Base-by-base conservation (phyloP, 2,797 vertebrate genomes). In the Labeo calbasu region DNA sequence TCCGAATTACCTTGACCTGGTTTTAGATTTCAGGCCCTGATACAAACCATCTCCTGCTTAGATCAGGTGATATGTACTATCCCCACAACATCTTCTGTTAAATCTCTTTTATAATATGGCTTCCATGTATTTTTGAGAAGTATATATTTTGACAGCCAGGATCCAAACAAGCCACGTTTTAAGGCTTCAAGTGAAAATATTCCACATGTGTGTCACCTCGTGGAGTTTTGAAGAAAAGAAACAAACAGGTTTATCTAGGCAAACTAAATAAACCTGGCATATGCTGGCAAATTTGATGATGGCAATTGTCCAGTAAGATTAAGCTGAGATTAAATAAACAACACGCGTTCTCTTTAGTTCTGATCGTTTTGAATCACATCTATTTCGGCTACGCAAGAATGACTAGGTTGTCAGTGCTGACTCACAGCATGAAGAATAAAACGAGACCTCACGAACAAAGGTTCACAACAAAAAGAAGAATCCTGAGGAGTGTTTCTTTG, bases 1-100 rank as follows among this genome's bases (percentile, higher is more conserved):
- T 70, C 40, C 61, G 72, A 82, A 84, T 83, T 75, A 51, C 69
- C 69, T 17, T 50, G 80, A 23, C 79, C 84, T 85, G 70, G 36
- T 68, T 66, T 85, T 75, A 69, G 40, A 82, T 57, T 79, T 83
- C 69, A 57, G 75, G 80, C 43, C 68, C 36, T 51, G 25, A 77
- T 69, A 51, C 25, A 61, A 77, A 77, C 48, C 23, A 57, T 59
- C 40, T 80, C 36, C 28, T 23, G 21, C 51, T 81, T 53, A 23
- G 55, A 81, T 79, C 48, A 68, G 79, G 40, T 36, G 32, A 78
- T 66, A 13, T 9, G 19, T 36, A 57, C 32, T 46, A 50, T 72
- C 11, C 11, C 40, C 68, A 68, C 25, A 77, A 55, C 0, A 1
- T 15, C 51, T 63, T 25, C 23, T 14, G 23, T 12, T 73, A 61